phyloP scores from a whole-genome alignment of 2,113 vertebrate species.

The Paratilapia polleni region DNA sequence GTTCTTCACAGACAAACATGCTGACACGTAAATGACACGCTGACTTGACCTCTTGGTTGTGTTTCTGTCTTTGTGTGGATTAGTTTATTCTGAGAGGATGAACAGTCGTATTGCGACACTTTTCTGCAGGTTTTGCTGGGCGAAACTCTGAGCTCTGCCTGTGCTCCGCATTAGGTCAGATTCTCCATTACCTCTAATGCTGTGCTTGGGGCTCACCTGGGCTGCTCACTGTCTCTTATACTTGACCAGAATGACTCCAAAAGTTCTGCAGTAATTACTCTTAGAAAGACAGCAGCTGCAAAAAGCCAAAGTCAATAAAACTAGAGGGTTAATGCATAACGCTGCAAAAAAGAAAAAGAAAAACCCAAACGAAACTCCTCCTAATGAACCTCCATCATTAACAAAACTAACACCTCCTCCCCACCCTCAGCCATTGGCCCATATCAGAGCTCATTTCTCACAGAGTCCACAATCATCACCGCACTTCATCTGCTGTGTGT shows the following conservation, averaged over 20 bases:
- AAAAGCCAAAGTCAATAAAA: neutral
- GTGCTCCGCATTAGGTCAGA: neutral
- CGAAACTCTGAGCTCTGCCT: neutral
- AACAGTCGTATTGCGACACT: neutral
- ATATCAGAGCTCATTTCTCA: slow-evolving; percentile 53
- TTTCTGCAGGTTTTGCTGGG: neutral
- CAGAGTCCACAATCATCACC: slow-evolving; percentile 9
- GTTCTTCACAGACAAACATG: neutral
- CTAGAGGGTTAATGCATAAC: neutral
- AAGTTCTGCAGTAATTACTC: neutral
- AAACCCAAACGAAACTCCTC: neutral
- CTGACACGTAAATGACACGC: neutral
- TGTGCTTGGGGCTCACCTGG: neutral
- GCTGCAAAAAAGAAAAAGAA: neutral
- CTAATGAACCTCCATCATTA: neutral
- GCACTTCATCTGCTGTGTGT: slow-evolving; percentile 34
- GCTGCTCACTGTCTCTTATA: neutral
- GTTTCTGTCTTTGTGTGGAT: neutral
- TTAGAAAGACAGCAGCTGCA: neutral
- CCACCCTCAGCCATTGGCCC: neutral
- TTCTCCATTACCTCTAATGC: neutral
- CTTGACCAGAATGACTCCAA: neutral
- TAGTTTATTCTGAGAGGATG: neutral
- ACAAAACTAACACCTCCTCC: neutral
- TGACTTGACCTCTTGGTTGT: neutral